Evolutionary conservation across 2,113 vertebrate genomes (phyloP).

Genomic region (Erythrolamprus reginae): DNA sequence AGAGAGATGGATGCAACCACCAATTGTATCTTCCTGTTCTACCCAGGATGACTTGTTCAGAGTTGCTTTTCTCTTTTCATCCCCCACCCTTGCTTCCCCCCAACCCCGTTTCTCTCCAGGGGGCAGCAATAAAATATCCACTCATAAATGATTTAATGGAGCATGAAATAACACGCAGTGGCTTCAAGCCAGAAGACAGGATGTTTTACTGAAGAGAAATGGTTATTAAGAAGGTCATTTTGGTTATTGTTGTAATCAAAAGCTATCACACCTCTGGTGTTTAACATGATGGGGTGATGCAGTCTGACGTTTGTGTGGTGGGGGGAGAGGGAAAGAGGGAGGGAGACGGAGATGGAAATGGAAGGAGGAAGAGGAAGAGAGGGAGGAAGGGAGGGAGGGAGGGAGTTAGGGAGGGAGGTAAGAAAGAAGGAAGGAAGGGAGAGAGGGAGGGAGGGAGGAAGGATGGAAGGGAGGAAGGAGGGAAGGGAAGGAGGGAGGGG

Average conservation of each 20-base stretch:
- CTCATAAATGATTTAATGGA: slow-evolving; percentile 17
- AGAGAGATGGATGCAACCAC: neutral
- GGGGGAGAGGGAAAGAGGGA: neutral
- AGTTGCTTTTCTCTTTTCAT: neutral
- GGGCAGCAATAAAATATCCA: slow-evolving; percentile 12
- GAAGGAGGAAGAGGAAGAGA: too few relatives aligned
- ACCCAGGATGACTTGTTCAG: neutral
- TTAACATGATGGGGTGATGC: neutral
- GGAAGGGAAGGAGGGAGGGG: too few relatives aligned
- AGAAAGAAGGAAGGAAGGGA: too few relatives aligned
- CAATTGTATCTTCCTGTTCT: neutral
- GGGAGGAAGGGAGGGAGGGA: accelerated
- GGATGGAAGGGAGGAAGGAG: too few relatives aligned
- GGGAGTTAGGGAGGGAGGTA: too few relatives aligned
- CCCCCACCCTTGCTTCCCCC: neutral
- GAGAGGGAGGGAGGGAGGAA: accelerated
- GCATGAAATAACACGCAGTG: neutral
- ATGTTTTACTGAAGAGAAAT: neutral
- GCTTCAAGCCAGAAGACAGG: slow-evolving; percentile 10
- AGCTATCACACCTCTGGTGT: neutral
- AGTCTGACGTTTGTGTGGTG: neutral
- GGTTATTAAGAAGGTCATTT: slow-evolving; percentile 9
- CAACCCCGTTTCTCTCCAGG: neutral
- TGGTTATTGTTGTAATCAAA: neutral
- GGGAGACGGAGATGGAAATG: too few relatives aligned